Conservation (phyloP, 2,888 invertebrate species). For the Yponomeuta malinellus region DNA sequence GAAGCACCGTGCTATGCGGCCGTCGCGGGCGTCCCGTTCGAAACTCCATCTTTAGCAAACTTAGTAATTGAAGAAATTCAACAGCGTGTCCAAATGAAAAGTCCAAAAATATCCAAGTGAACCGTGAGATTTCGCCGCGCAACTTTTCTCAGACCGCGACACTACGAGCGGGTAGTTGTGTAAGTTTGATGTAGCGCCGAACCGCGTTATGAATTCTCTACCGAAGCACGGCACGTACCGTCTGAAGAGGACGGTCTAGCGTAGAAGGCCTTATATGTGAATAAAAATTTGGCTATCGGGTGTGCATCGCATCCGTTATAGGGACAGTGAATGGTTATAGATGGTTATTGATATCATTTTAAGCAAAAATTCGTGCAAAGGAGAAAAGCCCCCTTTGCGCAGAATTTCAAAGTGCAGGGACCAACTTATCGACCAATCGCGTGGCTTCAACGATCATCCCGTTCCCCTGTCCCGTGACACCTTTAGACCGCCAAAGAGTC, state of each 20-base stretch:
- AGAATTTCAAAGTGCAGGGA: too few relatives aligned
- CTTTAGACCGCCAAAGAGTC: too few relatives aligned
- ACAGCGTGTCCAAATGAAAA: neutral
- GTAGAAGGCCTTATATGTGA: neutral
- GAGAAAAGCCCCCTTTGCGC: too few relatives aligned
- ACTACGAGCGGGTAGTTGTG: constrained; percentile 1
- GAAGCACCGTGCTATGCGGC: too few relatives aligned
- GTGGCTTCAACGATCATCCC: too few relatives aligned
- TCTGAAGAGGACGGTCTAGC: neutral
- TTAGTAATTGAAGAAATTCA: neutral
- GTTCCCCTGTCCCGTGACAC: too few relatives aligned
- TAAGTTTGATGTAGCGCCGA: constrained; percentile 4
- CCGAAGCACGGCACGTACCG: neutral
- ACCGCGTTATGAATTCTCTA: constrained; percentile 1
- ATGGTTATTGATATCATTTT: too few relatives aligned
- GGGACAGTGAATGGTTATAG: too few relatives aligned
- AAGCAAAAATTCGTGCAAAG: too few relatives aligned
- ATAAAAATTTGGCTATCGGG: too few relatives aligned
- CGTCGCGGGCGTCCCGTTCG: neutral
- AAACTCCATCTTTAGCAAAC: neutral
- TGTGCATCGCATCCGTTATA: too few relatives aligned
- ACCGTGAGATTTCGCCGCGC: neutral
- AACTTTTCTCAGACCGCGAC: neutral
- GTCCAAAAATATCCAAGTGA: constrained; percentile 1
- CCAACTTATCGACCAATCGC: too few relatives aligned